Evolutionary conservation across 2,888 invertebrate genomes (phyloP), one percentile per base, ranked within the genome.

Genomic region (Dastarcus helophoroides): DNA sequence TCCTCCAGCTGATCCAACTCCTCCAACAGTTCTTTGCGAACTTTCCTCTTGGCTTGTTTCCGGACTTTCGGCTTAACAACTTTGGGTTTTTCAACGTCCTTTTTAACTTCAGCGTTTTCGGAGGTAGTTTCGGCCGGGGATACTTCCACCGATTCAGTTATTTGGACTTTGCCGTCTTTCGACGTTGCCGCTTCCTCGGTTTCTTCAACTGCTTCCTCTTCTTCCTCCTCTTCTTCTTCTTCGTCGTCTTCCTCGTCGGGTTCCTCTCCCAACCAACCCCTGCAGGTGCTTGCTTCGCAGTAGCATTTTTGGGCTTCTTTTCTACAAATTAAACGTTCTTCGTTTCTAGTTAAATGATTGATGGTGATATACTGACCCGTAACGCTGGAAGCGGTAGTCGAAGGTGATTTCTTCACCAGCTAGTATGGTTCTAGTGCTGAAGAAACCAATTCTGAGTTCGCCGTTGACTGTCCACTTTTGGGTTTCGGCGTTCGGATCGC

Each of bases 401-500:
- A 99, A 98, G 0, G 95, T 97, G 29, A 99, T 80, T 64, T 99
- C 98, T 58, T 97, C 94, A 1, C 90, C 90, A 0, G 76, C 72
- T 28, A 69, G 60, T 35, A 99, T 84, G 15, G 76, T 74, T 41
- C 82, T 71, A 38, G 79, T 80, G 43, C 93, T 84, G 62, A 98
- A 99, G 66, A 99, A 98, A 0, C 98, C 98, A 47, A 98, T 89
- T 42, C 97, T 69, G 24, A 95, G 63, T 57, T 91, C 89, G 1
- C 89, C 89, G 50, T 88, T 88, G 0, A 89, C 89, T 0, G 88
- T 89, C 89, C 89, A 90, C 64, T 98, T 98, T 63, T 98, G 95
- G 0, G 97, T 97, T 64, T 93, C 93, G 3, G 94, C 88, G 60
- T 98, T 98, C 0, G 98, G 98, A 48, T 95, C 93, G 58, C 98